These are phyloP conservation scores for Melanchra persicariae DNA, from an alignment of 2,888 invertebrate species.

Conservation along the genomic window DNA sequence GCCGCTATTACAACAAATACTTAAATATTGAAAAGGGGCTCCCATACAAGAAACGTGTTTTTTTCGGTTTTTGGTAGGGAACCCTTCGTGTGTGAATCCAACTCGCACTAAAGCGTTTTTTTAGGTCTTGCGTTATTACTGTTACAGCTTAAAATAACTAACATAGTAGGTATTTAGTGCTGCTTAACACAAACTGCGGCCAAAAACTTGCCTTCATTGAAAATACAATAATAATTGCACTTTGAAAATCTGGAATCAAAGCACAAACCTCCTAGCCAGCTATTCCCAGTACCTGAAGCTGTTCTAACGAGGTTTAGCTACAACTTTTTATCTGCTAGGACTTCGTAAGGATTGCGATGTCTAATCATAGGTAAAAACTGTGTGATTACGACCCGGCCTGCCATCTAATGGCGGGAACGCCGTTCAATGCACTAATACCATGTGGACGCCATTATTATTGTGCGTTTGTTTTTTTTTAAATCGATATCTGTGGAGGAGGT, in stretches of 20 bases:
- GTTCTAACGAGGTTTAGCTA: slow-evolving; percentile 34
- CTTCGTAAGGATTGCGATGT: slow-evolving; percentile 14
- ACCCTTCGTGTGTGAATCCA: too few species aligned
- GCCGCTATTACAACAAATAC: too few species aligned
- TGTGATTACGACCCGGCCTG: slow-evolving; percentile 36
- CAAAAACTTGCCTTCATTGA: too few species aligned
- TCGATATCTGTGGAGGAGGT: slow-evolving; percentile 9
- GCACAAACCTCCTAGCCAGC: background rate
- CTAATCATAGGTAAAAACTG: slow-evolving; percentile 44
- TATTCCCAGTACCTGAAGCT: slow-evolving; percentile 15
- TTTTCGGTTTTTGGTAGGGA: too few species aligned
- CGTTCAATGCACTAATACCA: slow-evolving; percentile 39
- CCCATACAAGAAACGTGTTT: too few species aligned
- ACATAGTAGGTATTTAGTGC: too few species aligned
- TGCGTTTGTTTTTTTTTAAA: background rate
- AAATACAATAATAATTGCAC: too few species aligned
- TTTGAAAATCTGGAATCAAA: slow-evolving; percentile 29
- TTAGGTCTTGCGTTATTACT: too few species aligned
- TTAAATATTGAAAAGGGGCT: too few species aligned
- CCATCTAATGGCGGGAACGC: slow-evolving; percentile 28
- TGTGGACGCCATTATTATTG: slow-evolving; percentile 14
- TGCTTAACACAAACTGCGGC: too few species aligned
- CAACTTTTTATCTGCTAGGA: slow-evolving; percentile 40
- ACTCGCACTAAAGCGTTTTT: too few species aligned
- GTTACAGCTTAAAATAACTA: too few species aligned